Evolutionary conservation across 2,797 vertebrate genomes (phyloP).

Genomic region (Mus minutoides): DNA sequence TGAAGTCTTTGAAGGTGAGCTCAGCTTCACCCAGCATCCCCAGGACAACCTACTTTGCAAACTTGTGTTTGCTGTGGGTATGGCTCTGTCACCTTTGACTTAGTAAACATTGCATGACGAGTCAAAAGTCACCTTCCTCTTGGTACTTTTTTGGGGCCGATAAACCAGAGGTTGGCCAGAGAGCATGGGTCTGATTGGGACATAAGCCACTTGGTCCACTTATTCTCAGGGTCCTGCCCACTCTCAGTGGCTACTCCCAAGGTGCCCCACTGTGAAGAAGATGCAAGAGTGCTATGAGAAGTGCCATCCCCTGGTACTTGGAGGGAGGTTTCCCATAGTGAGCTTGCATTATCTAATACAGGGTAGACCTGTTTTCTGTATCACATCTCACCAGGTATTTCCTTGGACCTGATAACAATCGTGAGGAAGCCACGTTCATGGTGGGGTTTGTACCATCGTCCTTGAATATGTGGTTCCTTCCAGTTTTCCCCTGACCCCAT

Average conservation of each 20-base stretch:
- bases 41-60: not conserved
- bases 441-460: not conserved
- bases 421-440: not conserved
- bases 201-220: not conserved
- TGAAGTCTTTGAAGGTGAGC: not conserved
- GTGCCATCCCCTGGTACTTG: not conserved
- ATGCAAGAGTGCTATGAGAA: not conserved
- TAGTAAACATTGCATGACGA: not conserved
- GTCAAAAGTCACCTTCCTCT: not conserved
- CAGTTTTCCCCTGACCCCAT: rapidly evolving
- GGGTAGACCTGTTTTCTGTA: slow-evolving; percentile 51
- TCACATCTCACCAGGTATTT: not conserved
- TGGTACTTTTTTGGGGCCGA: not conserved
- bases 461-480: not conserved
- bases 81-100: not conserved
- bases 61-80: not conserved
- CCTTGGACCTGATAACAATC: not conserved
- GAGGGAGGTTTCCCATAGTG: slow-evolving; percentile 67
- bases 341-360: slow-evolving; percentile 47
- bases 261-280: not conserved
- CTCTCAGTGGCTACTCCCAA: slow-evolving; percentile 25
- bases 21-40: not conserved
- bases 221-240: slow-evolving; percentile 7
- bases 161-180: not conserved
- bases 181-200: not conserved